Percentiles rank a stretch among this genome's conserved stretches.
Conservation (phyloP, 2,888 invertebrate genomes). For the Laspeyria flexula region DNA sequence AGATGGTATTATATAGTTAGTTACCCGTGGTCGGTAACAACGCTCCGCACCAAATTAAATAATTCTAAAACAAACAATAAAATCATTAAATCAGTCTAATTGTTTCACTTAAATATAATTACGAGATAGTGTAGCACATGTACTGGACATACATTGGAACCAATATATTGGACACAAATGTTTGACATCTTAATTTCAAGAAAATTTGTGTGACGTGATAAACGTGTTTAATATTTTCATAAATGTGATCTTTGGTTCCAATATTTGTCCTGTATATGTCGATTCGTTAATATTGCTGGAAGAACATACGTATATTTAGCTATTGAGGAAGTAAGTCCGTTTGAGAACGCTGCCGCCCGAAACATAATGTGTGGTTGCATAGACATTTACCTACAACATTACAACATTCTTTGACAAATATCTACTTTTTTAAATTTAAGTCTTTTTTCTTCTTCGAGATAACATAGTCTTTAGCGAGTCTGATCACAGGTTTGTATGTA, state of each 20-base stretch:
- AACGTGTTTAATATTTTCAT: too few species aligned
- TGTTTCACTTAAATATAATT: constrained; percentile 67
- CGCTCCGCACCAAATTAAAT: neutral
- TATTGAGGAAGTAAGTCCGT: constrained; percentile 2
- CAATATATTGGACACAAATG: neutral
- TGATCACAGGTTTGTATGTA: too few species aligned
- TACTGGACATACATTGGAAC: constrained; percentile 7
- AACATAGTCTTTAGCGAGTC: too few species aligned
- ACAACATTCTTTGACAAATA: too few species aligned
- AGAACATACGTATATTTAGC: constrained; percentile 18
- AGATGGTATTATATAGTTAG: too few species aligned
- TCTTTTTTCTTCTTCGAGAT: too few species aligned
- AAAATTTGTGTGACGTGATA: too few species aligned
- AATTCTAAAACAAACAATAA: constrained; percentile 44
- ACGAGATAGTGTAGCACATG: constrained; percentile 10
- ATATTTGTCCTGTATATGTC: constrained; percentile 5
- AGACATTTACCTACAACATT: too few species aligned
- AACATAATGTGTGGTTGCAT: too few species aligned
- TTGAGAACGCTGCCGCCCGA: neutral
- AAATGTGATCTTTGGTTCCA: constrained; percentile 6
- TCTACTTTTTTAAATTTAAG: too few species aligned
- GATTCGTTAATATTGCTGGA: constrained; percentile 23
- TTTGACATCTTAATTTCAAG: too few species aligned
- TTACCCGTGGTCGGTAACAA: neutral
- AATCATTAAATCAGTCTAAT: constrained; percentile 76